phyloP scores from a whole-genome alignment of 2,113 vertebrate genomes.

The Cochlearius cochlearius region DNA sequence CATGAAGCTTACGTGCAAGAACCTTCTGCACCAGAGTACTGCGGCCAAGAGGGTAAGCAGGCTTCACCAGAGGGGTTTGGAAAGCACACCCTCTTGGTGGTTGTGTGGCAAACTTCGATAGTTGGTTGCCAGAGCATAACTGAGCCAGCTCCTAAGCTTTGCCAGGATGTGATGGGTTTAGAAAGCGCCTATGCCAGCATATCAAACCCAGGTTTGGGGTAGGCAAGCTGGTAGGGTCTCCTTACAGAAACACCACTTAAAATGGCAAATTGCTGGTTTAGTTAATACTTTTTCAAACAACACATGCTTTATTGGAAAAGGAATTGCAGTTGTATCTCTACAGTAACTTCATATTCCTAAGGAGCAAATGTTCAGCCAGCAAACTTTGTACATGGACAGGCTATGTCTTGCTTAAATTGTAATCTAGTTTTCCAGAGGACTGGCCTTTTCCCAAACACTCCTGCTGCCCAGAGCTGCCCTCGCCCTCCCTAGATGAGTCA shows the following conservation, averaged over 20 bases:
- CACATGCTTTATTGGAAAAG: background rate
- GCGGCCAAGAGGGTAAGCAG: background rate
- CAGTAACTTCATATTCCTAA: background rate
- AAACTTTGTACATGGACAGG: rapidly evolving
- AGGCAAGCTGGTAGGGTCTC: background rate
- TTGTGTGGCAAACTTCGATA: rapidly evolving
- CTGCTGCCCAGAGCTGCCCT: background rate
- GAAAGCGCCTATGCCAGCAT: rapidly evolving
- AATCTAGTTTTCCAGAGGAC: background rate
- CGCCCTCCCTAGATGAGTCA: background rate
- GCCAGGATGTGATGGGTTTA: background rate
- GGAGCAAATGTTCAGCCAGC: background rate
- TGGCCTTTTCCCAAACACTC: background rate
- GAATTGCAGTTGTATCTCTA: background rate
- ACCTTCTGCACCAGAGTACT: background rate
- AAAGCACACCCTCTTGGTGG: background rate
- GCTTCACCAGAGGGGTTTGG: rapidly evolving
- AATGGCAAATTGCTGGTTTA: background rate
- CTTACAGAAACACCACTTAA: background rate
- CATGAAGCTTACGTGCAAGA: background rate
- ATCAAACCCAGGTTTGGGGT: background rate
- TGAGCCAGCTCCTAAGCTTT: background rate
- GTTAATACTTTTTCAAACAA: background rate
- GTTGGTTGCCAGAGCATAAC: rapidly evolving
- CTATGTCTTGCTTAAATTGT: background rate